Conservation (phyloP, 2,113 vertebrate genomes). For the Sebastes fasciatus region DNA sequence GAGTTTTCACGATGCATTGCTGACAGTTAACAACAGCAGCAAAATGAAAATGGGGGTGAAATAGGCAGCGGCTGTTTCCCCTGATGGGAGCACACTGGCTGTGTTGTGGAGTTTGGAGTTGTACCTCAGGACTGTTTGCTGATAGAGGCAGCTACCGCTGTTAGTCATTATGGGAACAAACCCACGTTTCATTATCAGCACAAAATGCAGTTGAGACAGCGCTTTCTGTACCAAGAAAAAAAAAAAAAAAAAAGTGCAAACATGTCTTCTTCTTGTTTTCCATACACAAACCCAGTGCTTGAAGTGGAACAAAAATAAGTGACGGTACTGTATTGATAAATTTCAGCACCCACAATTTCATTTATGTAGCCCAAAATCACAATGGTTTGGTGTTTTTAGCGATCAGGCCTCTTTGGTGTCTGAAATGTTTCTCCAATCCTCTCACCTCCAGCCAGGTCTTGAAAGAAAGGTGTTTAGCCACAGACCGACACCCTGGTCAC, state of each 20-base stretch:
- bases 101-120: constrained; percentile 3
- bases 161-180: constrained; percentile 51
- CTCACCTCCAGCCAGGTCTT: constrained; percentile 26
- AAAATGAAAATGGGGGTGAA: constrained; percentile 32
- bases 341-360: background rate
- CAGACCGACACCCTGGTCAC: constrained; percentile 8
- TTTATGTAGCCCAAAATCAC: background rate
- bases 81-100: constrained; percentile 11
- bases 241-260: background rate
- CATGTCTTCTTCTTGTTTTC: constrained; percentile 32
- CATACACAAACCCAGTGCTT: background rate
- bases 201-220: constrained; percentile 50
- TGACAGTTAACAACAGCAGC: constrained; percentile 38
- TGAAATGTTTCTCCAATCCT: background rate
- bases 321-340: too few species aligned
- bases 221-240: constrained; percentile 30
- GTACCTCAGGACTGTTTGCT: constrained; percentile 32
- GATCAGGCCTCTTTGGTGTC: background rate
- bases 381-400: constrained; percentile 6
- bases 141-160: constrained; percentile 38
- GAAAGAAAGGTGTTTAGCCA: constrained; percentile 42
- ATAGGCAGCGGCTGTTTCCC: background rate
- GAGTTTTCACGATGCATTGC: background rate
- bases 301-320: too few species aligned
- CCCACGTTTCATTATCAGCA: constrained; percentile 64